phyloP scores from a whole-genome alignment of 2,888 invertebrate genomes.

The Steinernema carpocapsae region DNA sequence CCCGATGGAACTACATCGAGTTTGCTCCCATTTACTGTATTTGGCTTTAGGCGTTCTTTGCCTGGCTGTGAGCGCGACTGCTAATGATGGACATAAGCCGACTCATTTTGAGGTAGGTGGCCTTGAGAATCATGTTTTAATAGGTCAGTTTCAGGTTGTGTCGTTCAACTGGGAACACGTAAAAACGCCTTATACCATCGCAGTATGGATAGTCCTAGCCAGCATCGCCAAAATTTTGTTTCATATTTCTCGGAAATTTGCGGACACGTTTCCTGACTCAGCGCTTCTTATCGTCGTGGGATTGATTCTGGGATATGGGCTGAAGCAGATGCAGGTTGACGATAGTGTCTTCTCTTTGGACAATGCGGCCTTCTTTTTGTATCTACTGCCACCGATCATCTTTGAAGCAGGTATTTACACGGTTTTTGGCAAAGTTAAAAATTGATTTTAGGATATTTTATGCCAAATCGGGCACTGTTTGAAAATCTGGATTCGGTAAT shows the following conservation, averaged over 20 bases:
- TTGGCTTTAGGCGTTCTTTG: too few species aligned
- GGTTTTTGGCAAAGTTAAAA: background rate
- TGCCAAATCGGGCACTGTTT: constrained; percentile 96
- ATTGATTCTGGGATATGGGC: constrained; percentile 79
- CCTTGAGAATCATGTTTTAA: too few species aligned
- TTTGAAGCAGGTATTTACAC: constrained; percentile 79
- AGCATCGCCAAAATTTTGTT: constrained; percentile 36
- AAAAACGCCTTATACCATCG: constrained; percentile 35
- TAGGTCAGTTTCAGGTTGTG: background rate
- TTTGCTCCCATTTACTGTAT: too few species aligned
- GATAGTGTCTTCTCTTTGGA: constrained; percentile 42
- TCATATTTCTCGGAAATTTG: constrained; percentile 41
- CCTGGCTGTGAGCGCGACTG: too few species aligned
- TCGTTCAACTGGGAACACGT: constrained; percentile 35
- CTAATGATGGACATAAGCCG: too few species aligned
- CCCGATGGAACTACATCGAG: too few species aligned
- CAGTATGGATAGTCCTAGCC: constrained; percentile 32
- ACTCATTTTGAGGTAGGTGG: too few species aligned
- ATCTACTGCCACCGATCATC: constrained; percentile 95
- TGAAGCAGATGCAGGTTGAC: constrained; percentile 37
- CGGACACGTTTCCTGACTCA: constrained; percentile 83
- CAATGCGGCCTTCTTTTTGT: constrained; percentile 90
- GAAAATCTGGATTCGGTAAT: constrained; percentile 94
- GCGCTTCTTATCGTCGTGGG: constrained; percentile 93
- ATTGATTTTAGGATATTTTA: constrained; percentile 82